phyloP scores from a whole-genome alignment of 92 coral and sea anemone species.

The Zoanthus sociatus region DNA sequence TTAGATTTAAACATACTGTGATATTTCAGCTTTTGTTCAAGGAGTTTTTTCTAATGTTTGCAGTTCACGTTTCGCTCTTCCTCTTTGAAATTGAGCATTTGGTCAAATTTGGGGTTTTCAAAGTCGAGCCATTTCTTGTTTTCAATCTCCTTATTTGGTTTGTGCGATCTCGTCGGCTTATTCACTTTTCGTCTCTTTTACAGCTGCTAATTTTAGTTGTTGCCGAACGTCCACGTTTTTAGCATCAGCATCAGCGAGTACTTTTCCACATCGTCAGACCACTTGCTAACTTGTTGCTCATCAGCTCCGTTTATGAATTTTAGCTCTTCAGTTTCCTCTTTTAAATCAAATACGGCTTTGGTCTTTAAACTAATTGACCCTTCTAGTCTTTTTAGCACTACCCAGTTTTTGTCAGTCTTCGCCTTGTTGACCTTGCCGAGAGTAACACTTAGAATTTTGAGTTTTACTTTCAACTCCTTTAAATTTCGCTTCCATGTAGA shows the following conservation, averaged over 20 bases:
- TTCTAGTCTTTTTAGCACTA: neutral
- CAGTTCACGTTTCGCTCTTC: neutral
- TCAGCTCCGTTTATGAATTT: neutral
- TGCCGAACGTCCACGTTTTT: neutral
- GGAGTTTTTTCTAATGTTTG: neutral
- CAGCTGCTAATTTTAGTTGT: slow-evolving; percentile 12
- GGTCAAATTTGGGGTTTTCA: slow-evolving; percentile 2
- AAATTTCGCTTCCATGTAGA: no score
- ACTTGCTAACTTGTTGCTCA: slow-evolving; percentile 13
- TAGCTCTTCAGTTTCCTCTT: slow-evolving; percentile 1
- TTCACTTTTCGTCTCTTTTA: neutral
- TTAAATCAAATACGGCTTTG: neutral
- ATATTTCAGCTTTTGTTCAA: neutral
- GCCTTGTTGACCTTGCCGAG: neutral
- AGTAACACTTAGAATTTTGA: neutral
- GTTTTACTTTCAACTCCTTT: neutral
- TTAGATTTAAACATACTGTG: no score
- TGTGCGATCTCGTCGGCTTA: neutral
- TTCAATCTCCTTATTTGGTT: neutral
- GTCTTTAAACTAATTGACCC: neutral
- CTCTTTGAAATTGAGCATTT: neutral
- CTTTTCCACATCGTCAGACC: neutral
- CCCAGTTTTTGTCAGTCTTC: neutral
- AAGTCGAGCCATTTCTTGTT: neutral
- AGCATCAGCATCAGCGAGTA: slow-evolving; percentile 13